Percentiles rank a stretch among this genome's conserved stretches.
phyloP scores from a whole-genome alignment of 2,113 vertebrate genomes.

The Ophthalmolycus amberensis region DNA sequence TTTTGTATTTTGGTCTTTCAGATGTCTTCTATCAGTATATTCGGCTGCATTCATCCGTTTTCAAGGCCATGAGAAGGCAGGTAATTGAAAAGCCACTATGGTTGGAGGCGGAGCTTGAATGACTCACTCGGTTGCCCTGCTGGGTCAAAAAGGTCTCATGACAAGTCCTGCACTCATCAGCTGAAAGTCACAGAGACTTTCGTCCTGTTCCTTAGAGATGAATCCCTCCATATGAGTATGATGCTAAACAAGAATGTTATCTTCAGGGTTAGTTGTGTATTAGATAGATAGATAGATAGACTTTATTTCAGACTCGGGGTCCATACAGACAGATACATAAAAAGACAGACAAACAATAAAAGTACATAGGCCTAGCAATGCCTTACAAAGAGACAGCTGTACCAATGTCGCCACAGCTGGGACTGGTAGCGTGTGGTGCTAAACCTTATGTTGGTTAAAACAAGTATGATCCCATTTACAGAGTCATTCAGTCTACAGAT shows the following conservation, averaged over 20 bases:
- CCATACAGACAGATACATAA: too few relatives aligned
- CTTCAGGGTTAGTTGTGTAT: neutral
- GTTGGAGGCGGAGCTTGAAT: slow-evolving; percentile 21
- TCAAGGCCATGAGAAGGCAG: slow-evolving; percentile 28
- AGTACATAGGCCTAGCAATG: too few relatives aligned
- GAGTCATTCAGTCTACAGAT: too few relatives aligned
- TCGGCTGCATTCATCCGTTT: slow-evolving; percentile 34
- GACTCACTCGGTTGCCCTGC: slow-evolving; percentile 49
- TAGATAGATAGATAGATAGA: too few relatives aligned
- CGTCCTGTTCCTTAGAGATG: neutral
- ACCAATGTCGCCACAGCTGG: too few relatives aligned
- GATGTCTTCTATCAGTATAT: neutral
- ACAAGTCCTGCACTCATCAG: slow-evolving; percentile 40
- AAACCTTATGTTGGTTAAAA: too few relatives aligned
- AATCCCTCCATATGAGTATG: slow-evolving; percentile 2
- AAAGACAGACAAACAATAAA: too few relatives aligned
- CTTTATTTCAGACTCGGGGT: too few relatives aligned
- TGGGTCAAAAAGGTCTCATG: slow-evolving; percentile 52
- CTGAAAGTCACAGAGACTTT: neutral
- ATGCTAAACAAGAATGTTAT: neutral
- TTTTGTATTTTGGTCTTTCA: neutral
- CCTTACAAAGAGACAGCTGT: too few relatives aligned
- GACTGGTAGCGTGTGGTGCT: too few relatives aligned
- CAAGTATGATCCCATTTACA: too few relatives aligned
- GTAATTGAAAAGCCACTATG: slow-evolving; percentile 46